A percentile compares a stretch with the other conserved stretches of the same genome.
phyloP scores from a whole-genome alignment of 2,113 vertebrate genomes.

The Burhinus bistriatus region DNA sequence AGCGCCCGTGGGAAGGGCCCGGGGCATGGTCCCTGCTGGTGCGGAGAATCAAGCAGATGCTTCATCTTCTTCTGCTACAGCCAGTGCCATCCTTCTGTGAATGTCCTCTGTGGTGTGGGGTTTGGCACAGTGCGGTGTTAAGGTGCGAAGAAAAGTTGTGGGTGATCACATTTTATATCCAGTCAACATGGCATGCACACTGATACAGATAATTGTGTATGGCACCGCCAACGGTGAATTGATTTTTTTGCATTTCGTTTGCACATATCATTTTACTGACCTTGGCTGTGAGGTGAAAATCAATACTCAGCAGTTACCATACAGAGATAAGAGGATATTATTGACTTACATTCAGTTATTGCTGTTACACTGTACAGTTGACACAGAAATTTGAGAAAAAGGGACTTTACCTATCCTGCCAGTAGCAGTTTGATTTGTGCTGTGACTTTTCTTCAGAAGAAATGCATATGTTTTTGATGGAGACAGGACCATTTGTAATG shows the following conservation, averaged over 20 bases:
- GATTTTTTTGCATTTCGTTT: background rate
- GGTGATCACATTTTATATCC: background rate
- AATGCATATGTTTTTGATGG: background rate
- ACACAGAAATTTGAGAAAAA: background rate
- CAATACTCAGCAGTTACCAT: background rate
- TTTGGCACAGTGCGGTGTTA: background rate
- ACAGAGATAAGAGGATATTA: background rate
- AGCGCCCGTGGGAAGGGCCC: fast-evolving
- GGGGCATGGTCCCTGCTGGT: fast-evolving
- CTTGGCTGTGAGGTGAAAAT: background rate
- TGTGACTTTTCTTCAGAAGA: background rate
- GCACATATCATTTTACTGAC: background rate
- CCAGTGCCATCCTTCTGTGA: background rate
- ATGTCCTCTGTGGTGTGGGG: fast-evolving
- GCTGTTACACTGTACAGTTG: background rate
- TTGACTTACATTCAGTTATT: background rate
- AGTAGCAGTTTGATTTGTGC: background rate
- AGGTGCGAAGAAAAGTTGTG: background rate
- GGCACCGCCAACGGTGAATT: background rate
- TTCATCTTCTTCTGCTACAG: background rate
- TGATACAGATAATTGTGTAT: background rate
- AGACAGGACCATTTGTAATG: background rate
- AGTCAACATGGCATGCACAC: fast-evolving
- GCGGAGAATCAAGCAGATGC: background rate
- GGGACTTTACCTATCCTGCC: background rate